Base-by-base conservation (phyloP, 92 coral and sea anemone species). In the Micromussa lordhowensis region DNA sequence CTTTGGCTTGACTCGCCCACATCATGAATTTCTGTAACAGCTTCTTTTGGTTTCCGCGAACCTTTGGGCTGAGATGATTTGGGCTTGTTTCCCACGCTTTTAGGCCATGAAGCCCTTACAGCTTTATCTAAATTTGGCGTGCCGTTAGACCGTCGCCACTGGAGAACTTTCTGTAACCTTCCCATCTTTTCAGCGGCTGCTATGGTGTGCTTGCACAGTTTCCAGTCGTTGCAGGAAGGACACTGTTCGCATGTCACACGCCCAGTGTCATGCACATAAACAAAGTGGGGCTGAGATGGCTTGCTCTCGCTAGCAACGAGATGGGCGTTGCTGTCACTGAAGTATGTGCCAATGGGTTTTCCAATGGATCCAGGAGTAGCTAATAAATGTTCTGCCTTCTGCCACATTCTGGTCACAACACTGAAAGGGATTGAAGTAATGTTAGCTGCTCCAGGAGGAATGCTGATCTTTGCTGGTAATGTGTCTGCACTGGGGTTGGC, bases 61-160 rank as follows among this genome's bases (percentile, higher is more conserved):
- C 69, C 68, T 51, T 64, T 81, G 1, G 85, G 68, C 35, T n/a
- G 63, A 8, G 85, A 58, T 53, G 85, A 81, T 81, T 81, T 81
- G 68, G 85, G 85, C 70, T 81, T 81, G 85, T 81, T 81, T 81
- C 85, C 44, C n/a, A 64, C 26, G 66, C 69, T 35, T 59, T 81
- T 81, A 15, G 85, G 85, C 85, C 85, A 81, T 53, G 69, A 53
- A 12, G 68, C 71, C n/a, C 85, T 54, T 1, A 81, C 85, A 53
- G 38, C 30, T 36, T 81, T 81, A 59, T 81, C 85, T 58, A 59
- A 57, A 53, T n/a, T 53, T 54, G 36, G 85, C 5, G 85, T 30
- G 21, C 68, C 70, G 28, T 53, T 81, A 36, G 68, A 53, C 68
- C 85, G 26, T 35, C 85, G 75, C 85, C 85, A 81, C 75, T 81